Percentiles rank a stretch among this genome's conserved stretches.
Conservation (phyloP, 2,888 invertebrate species). For the Drosophila hamatofila region DNA sequence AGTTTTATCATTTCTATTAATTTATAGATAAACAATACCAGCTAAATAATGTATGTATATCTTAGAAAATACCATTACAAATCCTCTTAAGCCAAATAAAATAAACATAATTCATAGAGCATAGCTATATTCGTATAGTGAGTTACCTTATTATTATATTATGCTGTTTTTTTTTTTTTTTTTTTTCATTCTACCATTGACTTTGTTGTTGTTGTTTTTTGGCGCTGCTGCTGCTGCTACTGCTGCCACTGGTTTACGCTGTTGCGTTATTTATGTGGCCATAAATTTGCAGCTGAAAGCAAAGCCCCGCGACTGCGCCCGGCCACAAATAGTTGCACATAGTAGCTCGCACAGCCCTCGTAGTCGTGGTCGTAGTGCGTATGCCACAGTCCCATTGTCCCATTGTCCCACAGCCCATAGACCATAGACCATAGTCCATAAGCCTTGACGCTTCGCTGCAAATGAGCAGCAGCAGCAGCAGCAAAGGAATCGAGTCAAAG, state of each 20-base stretch:
- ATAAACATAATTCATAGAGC: conserved; percentile 15
- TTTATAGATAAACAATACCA: too few relatives aligned
- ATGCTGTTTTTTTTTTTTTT: background rate
- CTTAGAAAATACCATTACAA: too few relatives aligned
- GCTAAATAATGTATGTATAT: too few relatives aligned
- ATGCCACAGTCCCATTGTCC: background rate
- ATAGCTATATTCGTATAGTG: conserved; percentile 23
- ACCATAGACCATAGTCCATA: conserved; percentile 29
- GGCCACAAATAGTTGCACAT: conserved; percentile 17
- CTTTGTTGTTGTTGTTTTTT: conserved; percentile 17
- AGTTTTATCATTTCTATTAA: too few relatives aligned
- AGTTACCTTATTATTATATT: conserved; percentile 1
- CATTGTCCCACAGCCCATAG: background rate
- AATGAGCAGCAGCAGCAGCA: conserved; percentile 67
- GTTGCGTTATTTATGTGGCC: conserved; percentile 75
- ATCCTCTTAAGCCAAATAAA: too few relatives aligned
- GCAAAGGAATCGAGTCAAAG: conserved; percentile 50
- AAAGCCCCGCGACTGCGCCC: conserved; percentile 66
- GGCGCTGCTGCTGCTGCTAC: background rate
- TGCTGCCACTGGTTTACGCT: conserved; percentile 72
- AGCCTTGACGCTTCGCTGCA: conserved; percentile 76
- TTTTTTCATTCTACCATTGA: conserved; percentile 18
- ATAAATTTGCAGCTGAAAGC: conserved; percentile 79
- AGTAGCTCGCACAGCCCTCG: conserved; percentile 3
- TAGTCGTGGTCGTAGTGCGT: background rate